Base-by-base conservation (phyloP, 2,113 vertebrate genomes). In the Dipodomys spectabilis region DNA sequence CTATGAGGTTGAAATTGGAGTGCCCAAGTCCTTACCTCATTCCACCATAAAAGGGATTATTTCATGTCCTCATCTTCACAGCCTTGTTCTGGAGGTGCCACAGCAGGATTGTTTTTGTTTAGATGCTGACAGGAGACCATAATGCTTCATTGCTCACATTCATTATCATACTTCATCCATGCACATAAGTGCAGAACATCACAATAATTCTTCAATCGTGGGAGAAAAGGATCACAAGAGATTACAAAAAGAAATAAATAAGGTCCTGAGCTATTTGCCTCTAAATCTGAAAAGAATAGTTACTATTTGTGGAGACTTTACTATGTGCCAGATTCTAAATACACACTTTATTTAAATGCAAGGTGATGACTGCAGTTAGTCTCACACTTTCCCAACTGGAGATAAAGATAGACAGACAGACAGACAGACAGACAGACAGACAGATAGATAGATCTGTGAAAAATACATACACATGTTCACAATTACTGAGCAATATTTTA, bases 281-380 rank as follows among this genome's bases (percentile, higher is more conserved):
- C 60, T 75, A 81, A 91, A 90, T 82, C 44, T 86, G 65, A 89
- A 92, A 95, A 80, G 72, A 72, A 91, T 15, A 91, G 27, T 60
- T 87, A 88, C 77, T 78, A 68, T 85, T 68, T 78, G 49, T 72
- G 19, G 35, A 85, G 60, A 81, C 10, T 13, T 87, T 88, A 74
- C 30, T 77, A 53, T 44, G 30, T 82, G 45, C 19, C 49, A 62
- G 20, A 19, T 86, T 68, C 45, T 67, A n/a, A 75, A 4, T 27
- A 74, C 7, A 25, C 67, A 75, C 30, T 10, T 73, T 64, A 88
- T 64, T 90, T 95, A 94, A 86, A 74, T 62, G 71, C 72, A 77
- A 74, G 7, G 68, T 44, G 60, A 87, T 5, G 16, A 49, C 35
- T 68, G 6, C 27, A 80, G 23, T 88, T 93, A 82, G 90, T 65